These are phyloP conservation scores for Papilio machaon DNA, from an alignment of 1,140 invertebrate genomes.

Conservation along the genomic window DNA sequence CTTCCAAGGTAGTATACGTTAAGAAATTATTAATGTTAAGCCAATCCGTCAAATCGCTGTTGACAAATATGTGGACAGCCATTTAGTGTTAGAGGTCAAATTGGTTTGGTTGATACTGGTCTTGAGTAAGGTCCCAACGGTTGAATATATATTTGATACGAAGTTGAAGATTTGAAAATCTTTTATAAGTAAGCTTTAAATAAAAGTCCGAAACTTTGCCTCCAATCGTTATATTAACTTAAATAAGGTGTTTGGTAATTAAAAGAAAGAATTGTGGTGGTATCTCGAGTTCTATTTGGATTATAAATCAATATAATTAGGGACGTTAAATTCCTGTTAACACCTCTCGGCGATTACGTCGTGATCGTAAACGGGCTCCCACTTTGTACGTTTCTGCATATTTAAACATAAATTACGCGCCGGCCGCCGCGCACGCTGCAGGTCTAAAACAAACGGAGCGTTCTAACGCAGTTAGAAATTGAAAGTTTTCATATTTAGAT, in stretches of 20 bases:
- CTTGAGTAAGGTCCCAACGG: background rate
- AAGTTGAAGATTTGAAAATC: no score
- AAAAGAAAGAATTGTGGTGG: conserved; percentile 24
- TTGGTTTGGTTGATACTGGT: background rate
- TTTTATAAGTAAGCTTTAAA: no score
- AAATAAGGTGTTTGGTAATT: background rate
- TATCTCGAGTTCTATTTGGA: conserved; percentile 50
- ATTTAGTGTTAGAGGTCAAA: conserved; percentile 20
- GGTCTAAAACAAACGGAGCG: background rate
- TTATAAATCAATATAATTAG: conserved; percentile 74
- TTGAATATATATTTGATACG: background rate
- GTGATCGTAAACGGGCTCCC: conserved; percentile 62
- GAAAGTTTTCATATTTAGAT: background rate
- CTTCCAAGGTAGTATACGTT: conserved; percentile 33
- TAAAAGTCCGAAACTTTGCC: no score
- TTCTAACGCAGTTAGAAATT: background rate
- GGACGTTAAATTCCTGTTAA: conserved; percentile 64
- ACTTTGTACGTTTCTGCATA: conserved; percentile 72
- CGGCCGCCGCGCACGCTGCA: conserved; percentile 41
- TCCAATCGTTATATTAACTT: background rate
- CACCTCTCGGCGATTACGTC: conserved; percentile 60
- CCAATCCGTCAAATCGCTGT: background rate
- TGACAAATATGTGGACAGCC: background rate
- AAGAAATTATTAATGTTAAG: conserved; percentile 26
- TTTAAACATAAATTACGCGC: conserved; percentile 68